These are phyloP conservation scores for Drosophila grimshawi DNA, from an alignment of 1,140 invertebrate genomes.

Conservation along the genomic window DNA sequence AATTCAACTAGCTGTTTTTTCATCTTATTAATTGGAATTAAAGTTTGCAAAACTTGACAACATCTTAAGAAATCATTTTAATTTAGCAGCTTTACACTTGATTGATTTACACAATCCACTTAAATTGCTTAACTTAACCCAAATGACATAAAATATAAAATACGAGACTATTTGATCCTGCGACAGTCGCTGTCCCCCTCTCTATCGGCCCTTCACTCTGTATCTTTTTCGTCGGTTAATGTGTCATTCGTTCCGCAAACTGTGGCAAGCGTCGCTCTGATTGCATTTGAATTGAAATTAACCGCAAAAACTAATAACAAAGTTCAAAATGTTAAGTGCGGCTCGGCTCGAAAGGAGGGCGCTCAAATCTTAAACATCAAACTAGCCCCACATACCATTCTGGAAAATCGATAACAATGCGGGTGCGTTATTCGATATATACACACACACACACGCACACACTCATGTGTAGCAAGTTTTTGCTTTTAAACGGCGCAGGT, in stretches of 20 bases:
- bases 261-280: conserved; percentile 44
- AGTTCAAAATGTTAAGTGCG: conserved; percentile 53
- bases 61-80: too few relatives aligned
- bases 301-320: conserved; percentile 76
- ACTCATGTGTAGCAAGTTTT: too few relatives aligned
- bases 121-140: background rate
- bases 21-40: too few relatives aligned
- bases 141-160: background rate
- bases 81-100: too few relatives aligned
- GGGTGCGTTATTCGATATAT: conserved; percentile 38
- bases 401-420: conserved; percentile 67
- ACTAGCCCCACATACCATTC: background rate
- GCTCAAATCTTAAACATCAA: conserved; percentile 2
- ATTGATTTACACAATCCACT: background rate
- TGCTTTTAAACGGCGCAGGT: too few relatives aligned
- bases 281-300: conserved; percentile 54
- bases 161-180: conserved; percentile 18
- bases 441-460: conserved; percentile 14
- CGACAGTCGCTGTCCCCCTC: background rate
- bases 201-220: background rate
- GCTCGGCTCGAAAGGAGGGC: background rate
- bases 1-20: too few relatives aligned
- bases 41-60: too few relatives aligned
- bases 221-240: conserved; percentile 31
- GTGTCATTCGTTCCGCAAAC: conserved; percentile 56